These are phyloP conservation scores for Formica exsecta DNA, from an alignment of 1,140 invertebrate genomes.

Conservation along the genomic window DNA sequence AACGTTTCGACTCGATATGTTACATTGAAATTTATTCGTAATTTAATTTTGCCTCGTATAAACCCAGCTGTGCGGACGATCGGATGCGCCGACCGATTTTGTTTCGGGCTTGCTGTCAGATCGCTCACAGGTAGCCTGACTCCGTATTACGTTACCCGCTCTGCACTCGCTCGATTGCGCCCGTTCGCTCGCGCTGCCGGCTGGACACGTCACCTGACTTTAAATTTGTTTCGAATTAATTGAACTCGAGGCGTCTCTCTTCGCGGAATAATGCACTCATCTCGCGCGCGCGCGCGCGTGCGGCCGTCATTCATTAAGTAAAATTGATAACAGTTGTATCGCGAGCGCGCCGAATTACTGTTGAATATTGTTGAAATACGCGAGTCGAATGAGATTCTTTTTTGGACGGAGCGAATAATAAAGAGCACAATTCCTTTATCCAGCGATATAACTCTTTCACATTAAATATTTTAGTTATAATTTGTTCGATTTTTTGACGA, in stretches of 20 bases:
- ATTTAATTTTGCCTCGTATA: conserved; percentile 54
- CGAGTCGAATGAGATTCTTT: background rate
- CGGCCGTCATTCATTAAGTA: conserved; percentile 17
- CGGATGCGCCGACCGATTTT: conserved; percentile 74
- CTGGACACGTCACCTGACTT: conserved; percentile 75
- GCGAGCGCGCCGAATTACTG: background rate
- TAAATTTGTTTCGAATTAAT: conserved; percentile 77
- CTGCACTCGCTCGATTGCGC: conserved; percentile 70
- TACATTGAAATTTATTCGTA: conserved; percentile 51
- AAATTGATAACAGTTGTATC: conserved; percentile 36
- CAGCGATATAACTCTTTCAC: background rate
- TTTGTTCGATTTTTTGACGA: background rate
- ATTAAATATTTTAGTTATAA: background rate
- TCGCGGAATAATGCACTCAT: conserved; percentile 45
- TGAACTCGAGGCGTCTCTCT: conserved; percentile 68
- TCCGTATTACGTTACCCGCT: conserved; percentile 78
- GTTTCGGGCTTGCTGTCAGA: conserved; percentile 74
- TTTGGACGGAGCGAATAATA: too few species aligned
- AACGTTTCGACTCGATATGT: conserved; percentile 7
- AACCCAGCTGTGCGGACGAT: conserved; percentile 31
- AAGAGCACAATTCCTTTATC: background rate
- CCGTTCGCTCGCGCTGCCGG: conserved; percentile 68
- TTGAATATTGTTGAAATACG: background rate
- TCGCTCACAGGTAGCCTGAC: conserved; percentile 76
- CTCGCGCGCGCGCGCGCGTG: conserved; percentile 13